Percentiles rank a stretch among this genome's conserved stretches.
Evolutionary conservation across 2,113 vertebrate species (phyloP).

Genomic region (Sciurus niger): DNA sequence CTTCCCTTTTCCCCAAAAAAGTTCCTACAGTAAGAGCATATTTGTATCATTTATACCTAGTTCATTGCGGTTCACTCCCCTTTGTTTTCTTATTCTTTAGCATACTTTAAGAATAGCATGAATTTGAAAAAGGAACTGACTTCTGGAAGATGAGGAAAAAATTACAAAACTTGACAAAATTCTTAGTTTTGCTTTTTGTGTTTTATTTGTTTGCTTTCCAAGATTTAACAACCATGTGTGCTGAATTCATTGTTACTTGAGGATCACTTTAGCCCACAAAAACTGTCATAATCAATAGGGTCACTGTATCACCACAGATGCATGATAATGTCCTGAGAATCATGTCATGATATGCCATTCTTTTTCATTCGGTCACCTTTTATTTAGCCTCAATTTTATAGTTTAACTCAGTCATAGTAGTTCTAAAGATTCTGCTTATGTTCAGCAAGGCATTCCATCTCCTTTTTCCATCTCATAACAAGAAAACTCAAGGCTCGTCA

Average conservation of each 20-base stretch:
- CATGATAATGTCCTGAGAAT: background rate
- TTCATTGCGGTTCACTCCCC: background rate
- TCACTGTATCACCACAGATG: background rate
- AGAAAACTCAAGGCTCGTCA: background rate
- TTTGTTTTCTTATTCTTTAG: background rate
- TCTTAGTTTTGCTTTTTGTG: background rate
- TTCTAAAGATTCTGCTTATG: constrained; percentile 25
- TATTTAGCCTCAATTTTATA: constrained; percentile 20
- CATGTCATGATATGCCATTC: background rate
- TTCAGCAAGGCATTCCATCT: background rate
- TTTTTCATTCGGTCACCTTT: constrained; percentile 45
- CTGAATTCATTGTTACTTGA: constrained; percentile 3
- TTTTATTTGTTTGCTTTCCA: constrained; percentile 35
- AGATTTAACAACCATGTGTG: background rate
- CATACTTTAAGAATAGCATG: constrained; percentile 25
- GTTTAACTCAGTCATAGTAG: background rate
- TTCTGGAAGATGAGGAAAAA: constrained; percentile 17
- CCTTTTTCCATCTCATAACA: background rate
- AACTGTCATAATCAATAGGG: background rate
- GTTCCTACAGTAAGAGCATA: background rate
- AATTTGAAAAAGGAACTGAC: constrained; percentile 38
- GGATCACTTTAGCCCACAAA: constrained; percentile 16
- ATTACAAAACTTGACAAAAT: constrained; percentile 14
- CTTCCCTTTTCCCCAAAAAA: background rate
- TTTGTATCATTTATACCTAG: background rate